A percentile compares a stretch with the other conserved stretches of the same genome.
Conservation (phyloP, 2,113 vertebrate species). For the Rhizomys pruinosus region DNA sequence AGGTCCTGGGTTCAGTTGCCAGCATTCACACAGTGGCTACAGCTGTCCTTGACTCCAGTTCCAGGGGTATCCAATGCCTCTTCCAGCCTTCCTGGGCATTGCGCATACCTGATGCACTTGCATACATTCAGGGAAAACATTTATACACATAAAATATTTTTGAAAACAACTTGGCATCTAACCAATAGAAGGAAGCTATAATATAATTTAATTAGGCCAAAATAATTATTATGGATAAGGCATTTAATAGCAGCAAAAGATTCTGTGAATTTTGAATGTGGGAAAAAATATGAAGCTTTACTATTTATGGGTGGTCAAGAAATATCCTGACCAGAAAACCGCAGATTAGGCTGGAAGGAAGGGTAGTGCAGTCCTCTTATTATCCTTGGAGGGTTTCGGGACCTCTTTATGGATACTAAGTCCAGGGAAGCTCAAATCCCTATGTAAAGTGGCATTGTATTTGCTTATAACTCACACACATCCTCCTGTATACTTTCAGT, state of each 20-base stretch:
- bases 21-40: too few species aligned
- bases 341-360: neutral
- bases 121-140: too few species aligned
- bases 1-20: too few species aligned
- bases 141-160: neutral
- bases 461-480: neutral
- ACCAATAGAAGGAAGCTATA: constrained; percentile 6
- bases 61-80: too few species aligned
- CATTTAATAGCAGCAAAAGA: neutral
- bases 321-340: neutral
- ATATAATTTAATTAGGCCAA: neutral
- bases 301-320: neutral
- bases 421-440: neutral
- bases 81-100: too few species aligned
- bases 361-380: neutral
- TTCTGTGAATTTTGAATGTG: constrained; percentile 9
- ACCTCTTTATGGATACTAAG: neutral
- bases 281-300: neutral
- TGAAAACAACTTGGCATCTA: neutral
- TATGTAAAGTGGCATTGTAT: neutral
- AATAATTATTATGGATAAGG: neutral
- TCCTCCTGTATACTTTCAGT: neutral
- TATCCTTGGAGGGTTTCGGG: too few species aligned
- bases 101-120: too few species aligned
- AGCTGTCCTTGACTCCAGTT: too few species aligned